Percentiles rank a stretch among this genome's conserved stretches.
Evolutionary conservation across 2,797 vertebrate species (phyloP).

Genomic region (Scyliorhinus canicula): DNA sequence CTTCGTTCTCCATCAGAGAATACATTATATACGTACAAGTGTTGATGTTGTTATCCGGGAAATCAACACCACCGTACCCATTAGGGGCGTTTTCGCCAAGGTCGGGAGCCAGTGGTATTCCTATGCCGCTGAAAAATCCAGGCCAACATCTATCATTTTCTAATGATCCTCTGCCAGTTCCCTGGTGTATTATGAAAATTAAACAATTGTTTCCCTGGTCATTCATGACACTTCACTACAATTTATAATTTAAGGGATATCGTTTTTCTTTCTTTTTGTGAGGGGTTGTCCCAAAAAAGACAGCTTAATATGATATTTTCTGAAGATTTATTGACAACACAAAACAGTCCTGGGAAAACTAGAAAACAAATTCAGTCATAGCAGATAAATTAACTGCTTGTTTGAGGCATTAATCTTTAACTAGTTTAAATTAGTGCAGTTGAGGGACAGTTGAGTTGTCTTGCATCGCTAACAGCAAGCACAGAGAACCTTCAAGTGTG

Average conservation of each 20-base stretch:
- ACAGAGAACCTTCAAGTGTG: background rate
- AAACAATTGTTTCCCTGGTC: background rate
- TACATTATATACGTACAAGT: too few species aligned
- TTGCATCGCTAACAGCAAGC: background rate
- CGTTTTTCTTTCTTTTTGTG: background rate
- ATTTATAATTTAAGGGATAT: background rate
- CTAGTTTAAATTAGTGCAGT: background rate
- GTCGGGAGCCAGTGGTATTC: background rate
- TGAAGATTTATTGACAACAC: background rate
- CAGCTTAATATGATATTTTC: background rate
- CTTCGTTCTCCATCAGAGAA: too few species aligned
- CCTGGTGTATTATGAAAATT: background rate
- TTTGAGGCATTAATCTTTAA: slow-evolving; percentile 6
- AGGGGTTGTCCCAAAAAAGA: background rate
- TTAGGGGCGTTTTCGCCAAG: background rate
- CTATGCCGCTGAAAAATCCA: background rate
- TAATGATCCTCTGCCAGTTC: background rate
- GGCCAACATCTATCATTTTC: background rate
- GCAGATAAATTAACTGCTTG: slow-evolving; percentile 8
- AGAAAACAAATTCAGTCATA: background rate
- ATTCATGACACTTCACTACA: background rate
- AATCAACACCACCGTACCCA: background rate
- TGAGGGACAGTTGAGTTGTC: too few species aligned
- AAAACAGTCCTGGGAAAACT: background rate
- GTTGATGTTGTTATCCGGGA: background rate